Evolutionary conservation across 2,113 vertebrate species (phyloP).

Genomic region (Lepus timidus): DNA sequence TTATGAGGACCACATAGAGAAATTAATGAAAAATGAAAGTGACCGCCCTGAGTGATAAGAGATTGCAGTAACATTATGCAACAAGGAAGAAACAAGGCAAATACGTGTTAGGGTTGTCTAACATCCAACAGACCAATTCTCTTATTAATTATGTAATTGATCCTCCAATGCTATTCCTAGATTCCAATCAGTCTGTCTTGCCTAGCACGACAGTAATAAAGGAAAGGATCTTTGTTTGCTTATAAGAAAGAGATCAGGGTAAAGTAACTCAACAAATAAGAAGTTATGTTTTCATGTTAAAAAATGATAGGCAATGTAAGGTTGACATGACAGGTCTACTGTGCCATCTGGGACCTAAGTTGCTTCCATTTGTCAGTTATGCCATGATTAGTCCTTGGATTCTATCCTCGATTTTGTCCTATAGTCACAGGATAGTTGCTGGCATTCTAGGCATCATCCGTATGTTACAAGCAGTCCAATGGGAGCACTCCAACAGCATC

Average conservation of each 20-base stretch:
- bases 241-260: not conserved
- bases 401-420: not conserved
- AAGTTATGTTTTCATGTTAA: not conserved
- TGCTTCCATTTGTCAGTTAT: not conserved
- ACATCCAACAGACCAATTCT: not conserved
- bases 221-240: not conserved
- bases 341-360: rapidly evolving
- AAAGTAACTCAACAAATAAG: not conserved
- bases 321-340: not conserved
- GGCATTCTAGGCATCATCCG: not conserved
- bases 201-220: not conserved
- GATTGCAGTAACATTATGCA: too few relatives aligned
- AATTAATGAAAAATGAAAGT: not conserved
- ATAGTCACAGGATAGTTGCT: not conserved
- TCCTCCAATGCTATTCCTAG: not conserved
- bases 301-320: not conserved
- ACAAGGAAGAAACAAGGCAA: not conserved
- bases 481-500: not conserved
- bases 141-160: not conserved
- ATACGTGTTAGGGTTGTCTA: not conserved
- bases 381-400: not conserved
- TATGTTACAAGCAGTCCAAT: not conserved
- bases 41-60: too few relatives aligned
- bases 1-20: not conserved
- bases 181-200: not conserved